Base-by-base conservation (phyloP, 2,888 invertebrate species). In the Heliconius cydno region DNA sequence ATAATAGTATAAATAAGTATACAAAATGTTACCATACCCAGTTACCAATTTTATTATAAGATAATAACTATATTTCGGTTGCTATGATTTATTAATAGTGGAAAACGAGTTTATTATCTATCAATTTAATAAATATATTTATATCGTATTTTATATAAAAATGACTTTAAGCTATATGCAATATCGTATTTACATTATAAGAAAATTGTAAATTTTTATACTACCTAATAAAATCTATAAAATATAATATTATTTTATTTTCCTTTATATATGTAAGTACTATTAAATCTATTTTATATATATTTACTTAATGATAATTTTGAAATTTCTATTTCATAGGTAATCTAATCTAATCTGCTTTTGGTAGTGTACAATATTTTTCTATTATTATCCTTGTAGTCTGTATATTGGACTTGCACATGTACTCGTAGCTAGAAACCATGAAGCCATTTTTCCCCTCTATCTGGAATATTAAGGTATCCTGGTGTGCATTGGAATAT, bases 171-270 rank as follows among this genome's bases (percentile, higher is more conserved):
- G 19, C 28, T 78, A 80, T 77, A 79, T 79, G 81, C 82, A 82
- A 70, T 84, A 88, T 88, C 88, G 88, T 86, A 86, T 85, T 86
- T 88, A 90, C 89, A 30, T 86, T 87, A 84, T 91, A 90, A 90
- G 89, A 89, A 88, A 87, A 86, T 89, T 93, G 92, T 93, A 93
- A 88, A 92, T 92, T 94, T 94, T 94, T 93, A 90, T 94, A 93
- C 91, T 88, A 90, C 90, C 91, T 90, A 94, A 94, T 94, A 94
- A 94, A 94, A 91, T 87, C 84, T 90, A 90, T 88, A 83, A 91
- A 92, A 91, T 88, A 90, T 84, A 78, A n/a, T 67, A 83, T 77
- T 30, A 81, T 85, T 88, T 90, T 86, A 89, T 90, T 92, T 90
- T 81, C 84, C 85, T 85, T 70, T 65, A 25, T 34, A 34, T 34